Conservation (phyloP, 92 coral and sea anemone species). For the Virgularia gustaviana region DNA sequence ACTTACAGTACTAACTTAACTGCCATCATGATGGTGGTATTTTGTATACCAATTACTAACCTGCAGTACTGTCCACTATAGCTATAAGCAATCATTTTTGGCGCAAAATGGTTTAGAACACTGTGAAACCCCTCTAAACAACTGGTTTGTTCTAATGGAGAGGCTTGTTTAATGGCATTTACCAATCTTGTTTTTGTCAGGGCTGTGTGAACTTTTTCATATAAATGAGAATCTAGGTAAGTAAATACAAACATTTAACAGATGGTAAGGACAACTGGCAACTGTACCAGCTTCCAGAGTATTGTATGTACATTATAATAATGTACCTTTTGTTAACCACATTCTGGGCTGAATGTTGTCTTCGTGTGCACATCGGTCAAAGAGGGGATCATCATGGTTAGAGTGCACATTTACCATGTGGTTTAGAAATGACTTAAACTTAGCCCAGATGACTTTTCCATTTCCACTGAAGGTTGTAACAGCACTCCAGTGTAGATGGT, state of each 20-base stretch:
- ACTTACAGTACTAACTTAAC: no score
- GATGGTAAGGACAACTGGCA: constrained; percentile 3
- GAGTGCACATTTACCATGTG: constrained; percentile 43
- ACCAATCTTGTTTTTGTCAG: constrained; percentile 38
- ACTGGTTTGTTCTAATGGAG: no score
- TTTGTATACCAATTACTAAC: no score
- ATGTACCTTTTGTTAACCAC: constrained; percentile 49
- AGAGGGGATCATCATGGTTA: constrained; percentile 8
- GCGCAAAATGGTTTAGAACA: no score
- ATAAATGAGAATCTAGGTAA: not conserved
- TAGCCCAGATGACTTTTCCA: constrained; percentile 38
- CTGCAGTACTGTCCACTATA: no score
- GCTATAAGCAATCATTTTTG: no score
- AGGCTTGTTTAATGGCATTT: no score
- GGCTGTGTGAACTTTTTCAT: not conserved
- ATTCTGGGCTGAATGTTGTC: constrained; percentile 43
- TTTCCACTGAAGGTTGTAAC: constrained; percentile 46
- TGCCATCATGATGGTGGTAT: no score
- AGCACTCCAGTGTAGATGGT: constrained; percentile 45
- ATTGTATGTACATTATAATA: not conserved
- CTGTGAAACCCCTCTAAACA: no score
- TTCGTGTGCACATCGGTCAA: constrained; percentile 27
- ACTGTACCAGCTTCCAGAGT: not conserved
- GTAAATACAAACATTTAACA: not conserved
- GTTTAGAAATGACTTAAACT: constrained; percentile 42